Base-by-base conservation (phyloP, 2,888 invertebrate genomes). In the Diplolepis rosae region DNA sequence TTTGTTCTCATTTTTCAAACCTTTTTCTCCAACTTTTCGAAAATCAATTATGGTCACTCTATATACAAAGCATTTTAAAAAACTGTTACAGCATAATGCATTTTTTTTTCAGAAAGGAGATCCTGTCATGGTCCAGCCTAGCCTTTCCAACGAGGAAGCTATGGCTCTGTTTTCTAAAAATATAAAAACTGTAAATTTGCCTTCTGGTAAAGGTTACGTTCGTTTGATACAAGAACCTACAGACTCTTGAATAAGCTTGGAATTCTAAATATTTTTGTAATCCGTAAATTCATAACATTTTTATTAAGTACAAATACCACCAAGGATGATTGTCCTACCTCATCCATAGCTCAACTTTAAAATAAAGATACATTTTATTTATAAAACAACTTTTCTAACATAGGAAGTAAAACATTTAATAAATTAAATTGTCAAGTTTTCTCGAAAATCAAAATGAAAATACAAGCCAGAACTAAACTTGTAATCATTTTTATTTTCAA, bases 81-180 rank as follows among this genome's bases (percentile, higher is more conserved):
- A n/a, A n/a, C n/a, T n/a, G n/a, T n/a, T n/a, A n/a, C n/a, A n/a
- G n/a, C n/a, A n/a, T n/a, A n/a, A n/a, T n/a, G n/a, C n/a, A 52
- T 69, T 65, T 28, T 39, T 13, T 51, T 91, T 92, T 42, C 87
- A 97, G 95, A 90, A 90, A 85, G 98, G 98, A 5, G 93, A 93
- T 2, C 92, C 93, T 27, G 97, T 97, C 79, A 98, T 98, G 98
- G 94, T 99, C 32, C 90, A 96, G 75, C 98, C 98, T 0, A 92
- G 92, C 0, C 90, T 98, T 0, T 90, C 93, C 0, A 91, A 92
- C 4, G 93, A 93, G 18, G 94, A 97, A 81, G 91, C 94, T 4
- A 89, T 90, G 24, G 89, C 90, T 68, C 87, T 94, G 39, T 98
- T 97, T 87, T 95, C 96, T 0, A 90, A 91, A 66, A 93, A 93